Base-by-base conservation (phyloP, 2,113 vertebrate genomes). In the Pomatorhinus ruficollis region DNA sequence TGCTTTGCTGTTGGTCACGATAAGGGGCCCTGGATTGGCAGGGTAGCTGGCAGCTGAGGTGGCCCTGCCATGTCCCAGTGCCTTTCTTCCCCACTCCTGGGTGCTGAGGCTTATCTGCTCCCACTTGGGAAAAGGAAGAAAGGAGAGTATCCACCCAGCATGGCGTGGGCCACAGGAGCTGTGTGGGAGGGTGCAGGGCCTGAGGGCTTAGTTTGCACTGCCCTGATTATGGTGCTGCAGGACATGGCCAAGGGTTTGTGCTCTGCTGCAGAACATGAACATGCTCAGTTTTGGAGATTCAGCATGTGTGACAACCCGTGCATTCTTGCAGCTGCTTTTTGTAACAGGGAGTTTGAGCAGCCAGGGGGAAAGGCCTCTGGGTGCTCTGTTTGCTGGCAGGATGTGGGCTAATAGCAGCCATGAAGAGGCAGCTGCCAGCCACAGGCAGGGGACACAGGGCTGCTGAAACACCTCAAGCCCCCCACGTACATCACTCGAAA, bases 141-240 rank as follows among this genome's bases (percentile, higher is more conserved):
- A 71, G 49, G 19, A 61, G 71, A 75, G 31, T 33, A 68, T 31
- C 11, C 57, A 57, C 3, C 1, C 27, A 33, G 35, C 19, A 59
- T 2, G 1, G 12, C 0, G 2, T 21, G 16, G 24, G 23, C n/a
- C 1, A 0, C 2, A 64, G 14, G 54, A 37, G 37, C 4, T 5
- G 23, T 8, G 2, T 12, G 24, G 14, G 9, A 54, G 18, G 17
- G 17, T 11, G 21, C 5, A 56, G 33, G 15, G 35, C 21, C 24
- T 75, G 40, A 33, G 9, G 30, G 23, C 12, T 70, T 40, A 12
- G 19, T 31, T 61, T 40, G 35, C 49, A 44, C 5, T 8, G 0
- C 33, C 5, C 25, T 28, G 37, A 52, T 12, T 44, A 15, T 12
- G 28, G 35, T 1, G 3, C 47, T 83, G 59, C 44, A 77, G 85